Evolutionary conservation across 64 coral and sea anemone species (phyloP), one percentile per base, ranked within the genome.

Genomic region (Montipora foliosa): DNA sequence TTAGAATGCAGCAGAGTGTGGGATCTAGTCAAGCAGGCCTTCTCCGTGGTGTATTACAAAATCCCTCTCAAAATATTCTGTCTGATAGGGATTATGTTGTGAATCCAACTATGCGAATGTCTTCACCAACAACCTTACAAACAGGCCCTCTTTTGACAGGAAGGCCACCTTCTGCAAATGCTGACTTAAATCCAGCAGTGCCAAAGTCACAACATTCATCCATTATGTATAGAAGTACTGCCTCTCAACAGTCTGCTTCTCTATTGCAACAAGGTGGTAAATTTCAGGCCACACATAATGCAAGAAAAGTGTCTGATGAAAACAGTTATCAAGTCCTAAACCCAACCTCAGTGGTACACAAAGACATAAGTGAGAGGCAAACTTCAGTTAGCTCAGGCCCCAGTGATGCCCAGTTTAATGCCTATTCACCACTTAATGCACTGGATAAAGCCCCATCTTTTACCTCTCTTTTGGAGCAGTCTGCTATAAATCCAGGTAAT

Each of bases 401-500:
- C 17, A 79, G 75, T 47, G 93, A 91, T 84, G 75, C 93, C 50
- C 93, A 92, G 9, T 98, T 91, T 92, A 82, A 61, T 51, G 89
- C 89, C 46, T 92, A 92, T 79, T 83, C 96, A 52, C 90, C 96
- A 64, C 81, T 94, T 44, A 79, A 76, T 87, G 60, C 96, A 59
- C 80, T 98, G 67, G 96, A 98, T 69, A 98, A 98, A 78, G 96
- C 96, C 78, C 96, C 96, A 53, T 98, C 96, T 49, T 95, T 98
- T 83, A 90, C 96, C 37, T 98, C 96, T 59, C 93, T 98, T 17
- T 80, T 98, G 49, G 96, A 98, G 20, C 96, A 98, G 82, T 91
- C 96, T 6, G 90, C 93, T 9, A 90, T 77, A 25, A 90, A 90
- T 78, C 78, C 87, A 52, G 82, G 88, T 87, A 98, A 98, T 82